Percentiles rank a stretch among this genome's conserved stretches.
phyloP scores from a whole-genome alignment of 2,113 vertebrate genomes.

The Phalacrocorax carbo region DNA sequence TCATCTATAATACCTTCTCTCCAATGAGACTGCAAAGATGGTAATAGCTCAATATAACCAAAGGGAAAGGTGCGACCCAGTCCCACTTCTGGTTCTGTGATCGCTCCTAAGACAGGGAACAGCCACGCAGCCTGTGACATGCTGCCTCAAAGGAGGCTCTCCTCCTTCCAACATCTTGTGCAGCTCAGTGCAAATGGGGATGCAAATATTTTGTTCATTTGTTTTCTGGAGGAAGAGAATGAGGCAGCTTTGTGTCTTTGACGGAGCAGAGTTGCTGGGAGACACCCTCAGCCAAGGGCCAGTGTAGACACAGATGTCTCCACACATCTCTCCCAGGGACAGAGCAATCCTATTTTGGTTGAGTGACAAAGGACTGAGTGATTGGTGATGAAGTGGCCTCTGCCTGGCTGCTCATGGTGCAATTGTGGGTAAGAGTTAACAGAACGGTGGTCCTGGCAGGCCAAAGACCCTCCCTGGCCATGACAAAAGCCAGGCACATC shows the following conservation, averaged over 20 bases:
- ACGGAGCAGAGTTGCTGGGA: not conserved
- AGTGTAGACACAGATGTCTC: not conserved
- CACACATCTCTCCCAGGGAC: rapidly evolving
- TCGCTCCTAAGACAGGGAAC: not conserved
- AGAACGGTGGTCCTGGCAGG: not conserved
- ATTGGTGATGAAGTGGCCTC: rapidly evolving
- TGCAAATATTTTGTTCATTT: not conserved
- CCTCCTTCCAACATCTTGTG: too few species aligned
- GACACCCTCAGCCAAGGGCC: not conserved
- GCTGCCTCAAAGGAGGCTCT: not conserved
- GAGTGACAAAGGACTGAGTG: not conserved
- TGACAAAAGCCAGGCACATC: not conserved
- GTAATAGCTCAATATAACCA: not conserved
- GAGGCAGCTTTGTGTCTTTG: not conserved
- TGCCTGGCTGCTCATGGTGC: rapidly evolving
- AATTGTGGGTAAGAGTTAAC: not conserved
- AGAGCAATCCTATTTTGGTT: not conserved
- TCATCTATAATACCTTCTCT: not conserved
- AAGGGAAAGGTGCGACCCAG: not conserved
- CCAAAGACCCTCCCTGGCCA: not conserved
- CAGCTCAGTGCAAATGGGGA: not conserved
- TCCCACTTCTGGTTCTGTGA: not conserved
- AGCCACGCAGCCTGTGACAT: not conserved
- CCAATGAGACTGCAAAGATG: not conserved
- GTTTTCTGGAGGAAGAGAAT: not conserved